Percentiles rank a stretch among this genome's conserved stretches.
phyloP scores from a whole-genome alignment of 2,113 vertebrate genomes.

The Archocentrus centrarchus region DNA sequence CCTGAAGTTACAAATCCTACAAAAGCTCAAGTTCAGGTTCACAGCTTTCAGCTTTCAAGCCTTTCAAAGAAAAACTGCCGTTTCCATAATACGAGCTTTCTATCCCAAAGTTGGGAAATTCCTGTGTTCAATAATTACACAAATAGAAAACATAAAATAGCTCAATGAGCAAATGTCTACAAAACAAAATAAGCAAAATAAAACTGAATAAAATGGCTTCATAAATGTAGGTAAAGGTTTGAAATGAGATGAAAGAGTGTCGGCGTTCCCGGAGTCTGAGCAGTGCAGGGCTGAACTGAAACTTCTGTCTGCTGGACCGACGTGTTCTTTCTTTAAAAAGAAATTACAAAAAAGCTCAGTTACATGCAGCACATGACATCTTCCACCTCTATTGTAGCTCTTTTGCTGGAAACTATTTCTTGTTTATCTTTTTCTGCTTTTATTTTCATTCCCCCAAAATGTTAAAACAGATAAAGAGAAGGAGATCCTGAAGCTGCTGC shows the following conservation, averaged over 20 bases:
- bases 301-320: background rate
- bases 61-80: background rate
- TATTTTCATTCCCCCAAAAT: background rate
- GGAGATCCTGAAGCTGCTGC: slow-evolving; percentile 1
- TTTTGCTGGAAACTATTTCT: background rate
- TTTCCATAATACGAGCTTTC: background rate
- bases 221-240: no score
- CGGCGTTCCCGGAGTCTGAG: no score
- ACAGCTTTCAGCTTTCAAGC: background rate
- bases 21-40: background rate
- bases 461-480: background rate
- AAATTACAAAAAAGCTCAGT: background rate
- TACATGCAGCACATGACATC: background rate
- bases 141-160: background rate
- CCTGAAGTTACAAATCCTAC: background rate
- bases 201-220: background rate
- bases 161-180: background rate
- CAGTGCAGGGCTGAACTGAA: background rate
- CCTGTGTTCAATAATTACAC: background rate
- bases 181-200: no score
- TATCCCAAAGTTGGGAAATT: background rate
- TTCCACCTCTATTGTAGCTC: background rate
- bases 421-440: slow-evolving; percentile 3
- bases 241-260: no score
- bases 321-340: background rate